A percentile compares a stretch with the other conserved stretches of the same genome.
phyloP scores from a whole-genome alignment of 2,888 invertebrate genomes.

The Drosophila dives region DNA sequence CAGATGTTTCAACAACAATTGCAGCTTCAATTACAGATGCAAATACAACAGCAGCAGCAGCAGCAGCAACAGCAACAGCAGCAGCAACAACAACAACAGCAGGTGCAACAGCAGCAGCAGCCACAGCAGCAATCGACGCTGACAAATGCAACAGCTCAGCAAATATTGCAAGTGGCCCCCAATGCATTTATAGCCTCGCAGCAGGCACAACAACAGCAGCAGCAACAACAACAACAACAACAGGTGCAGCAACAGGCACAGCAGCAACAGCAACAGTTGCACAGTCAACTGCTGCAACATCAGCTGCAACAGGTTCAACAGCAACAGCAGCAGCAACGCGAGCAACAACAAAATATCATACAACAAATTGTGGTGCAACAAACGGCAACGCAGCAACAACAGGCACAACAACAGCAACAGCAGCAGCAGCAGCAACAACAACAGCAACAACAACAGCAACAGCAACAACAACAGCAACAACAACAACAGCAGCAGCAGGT shows the following conservation, averaged over 20 bases:
- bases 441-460: constrained; percentile 71
- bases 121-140: constrained; percentile 81
- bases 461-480: constrained; percentile 76
- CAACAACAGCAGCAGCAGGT: constrained; percentile 67
- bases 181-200: constrained; percentile 86
- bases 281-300: constrained; percentile 82
- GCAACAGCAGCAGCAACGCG: constrained; percentile 83
- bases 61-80: constrained; percentile 78
- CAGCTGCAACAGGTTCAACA: constrained; percentile 83
- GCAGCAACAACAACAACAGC: constrained; percentile 76
- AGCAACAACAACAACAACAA: constrained; percentile 75
- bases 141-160: constrained; percentile 70
- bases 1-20: constrained; percentile 73
- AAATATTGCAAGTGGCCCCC: constrained; percentile 82
- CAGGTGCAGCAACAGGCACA: constrained; percentile 69
- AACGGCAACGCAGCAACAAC: constrained; percentile 73
- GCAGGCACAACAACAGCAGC: constrained; percentile 83
- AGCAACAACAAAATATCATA: constrained; percentile 62
- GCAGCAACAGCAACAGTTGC: constrained; percentile 72
- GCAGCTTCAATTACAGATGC: constrained; percentile 77
- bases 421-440: constrained; percentile 75
- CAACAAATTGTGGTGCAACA: constrained; percentile 64
- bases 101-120: constrained; percentile 84
- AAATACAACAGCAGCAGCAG: constrained; percentile 72
- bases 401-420: constrained; percentile 66